phyloP scores from a whole-genome alignment of 1,140 invertebrate species.

The Coelopa frigida region DNA sequence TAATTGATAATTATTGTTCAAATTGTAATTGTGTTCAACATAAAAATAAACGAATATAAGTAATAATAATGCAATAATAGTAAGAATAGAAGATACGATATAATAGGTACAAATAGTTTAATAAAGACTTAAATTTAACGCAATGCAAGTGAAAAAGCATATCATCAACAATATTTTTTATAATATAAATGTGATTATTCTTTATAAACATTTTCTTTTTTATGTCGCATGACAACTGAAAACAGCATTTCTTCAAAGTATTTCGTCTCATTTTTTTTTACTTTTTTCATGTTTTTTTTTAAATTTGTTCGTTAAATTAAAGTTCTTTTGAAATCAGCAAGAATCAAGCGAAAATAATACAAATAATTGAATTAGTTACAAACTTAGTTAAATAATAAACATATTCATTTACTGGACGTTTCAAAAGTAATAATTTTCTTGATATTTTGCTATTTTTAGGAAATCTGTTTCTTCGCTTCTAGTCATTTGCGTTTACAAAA shows the following conservation, averaged over 20 bases:
- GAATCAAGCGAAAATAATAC: not conserved
- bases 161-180: not conserved
- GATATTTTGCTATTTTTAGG: not conserved
- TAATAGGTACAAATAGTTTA: conserved; percentile 1
- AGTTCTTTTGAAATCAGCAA: not conserved
- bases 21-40: too few species aligned
- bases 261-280: conserved; percentile 3
- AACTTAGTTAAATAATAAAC: not conserved
- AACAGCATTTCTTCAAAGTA: conserved; percentile 6
- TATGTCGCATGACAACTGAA: conserved; percentile 3
- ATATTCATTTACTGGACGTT: not conserved
- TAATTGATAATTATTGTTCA: conserved; percentile 5
- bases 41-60: too few species aligned
- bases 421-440: not conserved
- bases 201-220: not conserved
- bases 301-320: not conserved
- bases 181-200: conserved; percentile 3
- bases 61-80: conserved; percentile 5
- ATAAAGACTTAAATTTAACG: conserved; percentile 1
- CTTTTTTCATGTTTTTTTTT: conserved; percentile 3
- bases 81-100: not conserved
- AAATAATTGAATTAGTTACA: not conserved
- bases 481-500: not conserved
- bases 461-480: not conserved
- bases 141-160: conserved; percentile 7